These are phyloP conservation scores for Drosophila neotestacea DNA, from an alignment of 2,888 invertebrate genomes.

Conservation along the genomic window DNA sequence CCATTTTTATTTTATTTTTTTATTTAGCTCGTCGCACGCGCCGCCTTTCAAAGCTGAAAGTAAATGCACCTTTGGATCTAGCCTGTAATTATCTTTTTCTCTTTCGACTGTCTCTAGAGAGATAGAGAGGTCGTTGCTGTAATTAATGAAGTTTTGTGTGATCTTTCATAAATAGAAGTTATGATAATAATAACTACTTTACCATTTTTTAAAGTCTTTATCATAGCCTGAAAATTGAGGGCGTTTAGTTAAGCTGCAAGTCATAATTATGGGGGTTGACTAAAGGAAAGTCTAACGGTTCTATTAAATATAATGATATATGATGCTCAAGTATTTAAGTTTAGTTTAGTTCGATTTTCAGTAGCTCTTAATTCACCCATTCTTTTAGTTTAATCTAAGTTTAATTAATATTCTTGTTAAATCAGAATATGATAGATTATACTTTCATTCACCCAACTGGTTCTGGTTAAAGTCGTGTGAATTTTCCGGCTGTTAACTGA, in stretches of 20 bases:
- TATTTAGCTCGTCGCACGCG: constrained; percentile 53
- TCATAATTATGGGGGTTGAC: constrained; percentile 37
- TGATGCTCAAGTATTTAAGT: constrained; percentile 6
- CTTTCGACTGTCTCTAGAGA: constrained; percentile 26
- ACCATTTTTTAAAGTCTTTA: constrained; percentile 44
- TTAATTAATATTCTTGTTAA: background rate
- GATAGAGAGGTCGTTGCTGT: constrained; percentile 37
- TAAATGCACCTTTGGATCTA: constrained; percentile 65
- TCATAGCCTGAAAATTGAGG: constrained; percentile 30
- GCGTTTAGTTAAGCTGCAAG: constrained; percentile 42
- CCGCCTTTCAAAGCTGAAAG: constrained; percentile 32
- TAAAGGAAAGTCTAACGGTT: background rate
- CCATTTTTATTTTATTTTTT: constrained; percentile 5
- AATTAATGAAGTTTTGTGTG: constrained; percentile 63
- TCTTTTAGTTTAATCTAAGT: too few relatives aligned
- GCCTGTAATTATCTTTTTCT: constrained; percentile 57
- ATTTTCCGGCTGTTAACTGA: constrained; percentile 1
- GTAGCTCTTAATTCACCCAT: constrained; percentile 27
- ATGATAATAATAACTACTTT: constrained; percentile 52
- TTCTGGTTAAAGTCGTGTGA: constrained; percentile 19
- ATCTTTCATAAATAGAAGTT: constrained; percentile 37
- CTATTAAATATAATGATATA: constrained; percentile 37
- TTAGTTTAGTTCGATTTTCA: constrained; percentile 25
- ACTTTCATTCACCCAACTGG: background rate
- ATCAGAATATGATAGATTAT: background rate